phyloP scores from a whole-genome alignment of 2,113 vertebrate species.

The Pelobates fuscus region DNA sequence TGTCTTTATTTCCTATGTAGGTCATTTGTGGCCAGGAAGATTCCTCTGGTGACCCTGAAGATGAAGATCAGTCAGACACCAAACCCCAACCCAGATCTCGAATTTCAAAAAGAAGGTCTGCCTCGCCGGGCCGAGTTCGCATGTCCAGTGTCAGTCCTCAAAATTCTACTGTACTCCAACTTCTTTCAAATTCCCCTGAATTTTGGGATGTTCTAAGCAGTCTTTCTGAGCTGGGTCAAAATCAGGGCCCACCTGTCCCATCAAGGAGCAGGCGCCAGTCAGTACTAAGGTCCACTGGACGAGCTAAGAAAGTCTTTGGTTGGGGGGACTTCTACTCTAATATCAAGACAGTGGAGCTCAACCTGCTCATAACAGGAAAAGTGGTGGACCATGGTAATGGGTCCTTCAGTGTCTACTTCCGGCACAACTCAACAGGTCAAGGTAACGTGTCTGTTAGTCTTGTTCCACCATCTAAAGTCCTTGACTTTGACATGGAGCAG shows the following conservation, averaged over 20 bases:
- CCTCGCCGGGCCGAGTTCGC: slow-evolving; percentile 56
- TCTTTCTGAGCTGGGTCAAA: slow-evolving; percentile 56
- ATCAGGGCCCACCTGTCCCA: slow-evolving; percentile 50
- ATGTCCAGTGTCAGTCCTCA: slow-evolving; percentile 41
- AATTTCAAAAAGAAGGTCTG: slow-evolving; percentile 53
- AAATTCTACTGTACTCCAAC: slow-evolving; percentile 76
- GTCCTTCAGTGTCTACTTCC: slow-evolving; percentile 94
- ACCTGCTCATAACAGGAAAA: slow-evolving; percentile 95
- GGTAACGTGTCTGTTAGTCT: slow-evolving; percentile 97
- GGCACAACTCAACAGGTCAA: slow-evolving; percentile 94
- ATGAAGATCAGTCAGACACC: slow-evolving; percentile 52
- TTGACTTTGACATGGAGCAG: slow-evolving; percentile 92
- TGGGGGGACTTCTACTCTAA: slow-evolving; percentile 99
- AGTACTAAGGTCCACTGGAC: slow-evolving; percentile 72
- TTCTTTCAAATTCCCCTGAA: slow-evolving; percentile 79
- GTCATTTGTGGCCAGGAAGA: slow-evolving; percentile 63
- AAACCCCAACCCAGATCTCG: slow-evolving; percentile 53
- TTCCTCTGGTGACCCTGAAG: slow-evolving; percentile 52
- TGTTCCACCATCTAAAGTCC: slow-evolving; percentile 90
- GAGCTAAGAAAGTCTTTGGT: slow-evolving; percentile 94
- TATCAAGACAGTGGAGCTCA: slow-evolving; percentile 96
- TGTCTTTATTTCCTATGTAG: slow-evolving; percentile 50
- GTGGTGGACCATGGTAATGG: slow-evolving; percentile 97
- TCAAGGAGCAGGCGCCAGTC: slow-evolving; percentile 76
- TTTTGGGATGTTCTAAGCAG: slow-evolving; percentile 80